A percentile compares a stretch with the other conserved stretches of the same genome.
Evolutionary conservation across 2,797 vertebrate species (phyloP).

Genomic region (Epinephelus awoara): DNA sequence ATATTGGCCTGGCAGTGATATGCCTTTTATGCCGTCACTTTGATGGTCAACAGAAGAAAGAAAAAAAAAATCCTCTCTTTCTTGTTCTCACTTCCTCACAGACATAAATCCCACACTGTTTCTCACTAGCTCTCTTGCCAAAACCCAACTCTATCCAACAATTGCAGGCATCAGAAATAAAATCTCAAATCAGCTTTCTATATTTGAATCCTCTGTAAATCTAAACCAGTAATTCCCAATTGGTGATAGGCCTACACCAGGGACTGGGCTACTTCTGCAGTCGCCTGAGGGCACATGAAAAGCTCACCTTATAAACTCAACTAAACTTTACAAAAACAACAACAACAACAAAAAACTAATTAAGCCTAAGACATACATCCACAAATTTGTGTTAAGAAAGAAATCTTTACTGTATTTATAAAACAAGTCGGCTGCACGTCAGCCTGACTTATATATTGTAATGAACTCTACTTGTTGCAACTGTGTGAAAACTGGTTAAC

Average conservation of each 20-base stretch:
- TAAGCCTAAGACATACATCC: neutral
- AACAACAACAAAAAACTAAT: neutral
- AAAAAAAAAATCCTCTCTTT: slow-evolving; percentile 29
- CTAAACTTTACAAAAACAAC: neutral
- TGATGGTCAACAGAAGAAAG: slow-evolving; percentile 58
- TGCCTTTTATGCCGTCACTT: slow-evolving; percentile 69
- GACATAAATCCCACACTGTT: slow-evolving; percentile 36
- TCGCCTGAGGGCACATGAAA: neutral
- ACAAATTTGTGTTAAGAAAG: neutral
- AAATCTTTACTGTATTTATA: no score
- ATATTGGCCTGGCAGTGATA: slow-evolving; percentile 63
- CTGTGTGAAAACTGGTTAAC: neutral
- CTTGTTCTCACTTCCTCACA: slow-evolving; percentile 52
- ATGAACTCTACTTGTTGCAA: neutral
- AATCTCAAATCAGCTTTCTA: slow-evolving; percentile 14
- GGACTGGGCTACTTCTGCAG: neutral
- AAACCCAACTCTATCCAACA: slow-evolving; percentile 22
- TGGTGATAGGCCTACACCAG: neutral
- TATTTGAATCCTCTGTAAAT: neutral
- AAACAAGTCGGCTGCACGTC: neutral
- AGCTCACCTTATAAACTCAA: neutral
- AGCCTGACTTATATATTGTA: neutral
- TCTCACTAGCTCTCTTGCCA: slow-evolving; percentile 37
- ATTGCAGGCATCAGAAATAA: slow-evolving; percentile 26
- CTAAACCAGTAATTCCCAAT: neutral